Percentiles rank a stretch among this genome's conserved stretches.
Evolutionary conservation across 2,113 vertebrate genomes (phyloP).

Genomic region (Albula goreensis): DNA sequence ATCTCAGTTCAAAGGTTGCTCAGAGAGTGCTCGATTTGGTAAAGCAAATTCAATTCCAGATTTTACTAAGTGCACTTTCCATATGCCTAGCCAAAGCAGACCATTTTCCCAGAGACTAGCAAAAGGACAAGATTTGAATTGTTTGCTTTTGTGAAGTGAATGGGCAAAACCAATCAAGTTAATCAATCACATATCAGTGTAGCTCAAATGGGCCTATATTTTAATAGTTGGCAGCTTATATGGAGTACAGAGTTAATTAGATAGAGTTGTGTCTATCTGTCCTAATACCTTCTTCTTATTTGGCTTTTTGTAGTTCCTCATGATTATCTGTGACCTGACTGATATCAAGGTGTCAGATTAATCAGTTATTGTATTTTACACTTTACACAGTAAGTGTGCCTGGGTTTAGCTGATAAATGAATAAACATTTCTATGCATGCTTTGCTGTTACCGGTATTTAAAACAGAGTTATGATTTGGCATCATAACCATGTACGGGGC

Average conservation of each 20-base stretch:
- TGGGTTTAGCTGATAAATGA: not conserved
- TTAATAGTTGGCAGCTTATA: not conserved
- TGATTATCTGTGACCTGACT: not conserved
- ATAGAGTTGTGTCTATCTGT: not conserved
- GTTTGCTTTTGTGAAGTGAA: conserved; percentile 40
- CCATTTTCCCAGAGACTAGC: not conserved
- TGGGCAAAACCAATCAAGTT: conserved; percentile 21
- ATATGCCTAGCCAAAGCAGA: conserved; percentile 18
- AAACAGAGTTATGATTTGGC: conserved; percentile 6
- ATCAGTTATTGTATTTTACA: not conserved
- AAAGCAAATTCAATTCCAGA: conserved; percentile 2
- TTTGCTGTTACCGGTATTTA: not conserved
- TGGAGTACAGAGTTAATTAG: not conserved
- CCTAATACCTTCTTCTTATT: not conserved
- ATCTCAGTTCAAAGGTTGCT: conserved; percentile 32
- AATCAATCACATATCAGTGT: conserved; percentile 24
- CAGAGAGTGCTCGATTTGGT: conserved; percentile 23
- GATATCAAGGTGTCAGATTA: not conserved
- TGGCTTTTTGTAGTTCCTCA: not conserved
- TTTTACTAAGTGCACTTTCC: conserved; percentile 20
- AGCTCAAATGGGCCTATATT: conserved; percentile 5
- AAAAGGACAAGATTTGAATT: conserved; percentile 44
- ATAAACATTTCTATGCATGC: not conserved
- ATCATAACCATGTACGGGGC: not conserved
- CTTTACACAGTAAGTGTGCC: not conserved